Percentiles rank a stretch among this genome's conserved stretches.
Evolutionary conservation across 1,140 invertebrate genomes (phyloP).

Genomic region (Brachystomella parvula): DNA sequence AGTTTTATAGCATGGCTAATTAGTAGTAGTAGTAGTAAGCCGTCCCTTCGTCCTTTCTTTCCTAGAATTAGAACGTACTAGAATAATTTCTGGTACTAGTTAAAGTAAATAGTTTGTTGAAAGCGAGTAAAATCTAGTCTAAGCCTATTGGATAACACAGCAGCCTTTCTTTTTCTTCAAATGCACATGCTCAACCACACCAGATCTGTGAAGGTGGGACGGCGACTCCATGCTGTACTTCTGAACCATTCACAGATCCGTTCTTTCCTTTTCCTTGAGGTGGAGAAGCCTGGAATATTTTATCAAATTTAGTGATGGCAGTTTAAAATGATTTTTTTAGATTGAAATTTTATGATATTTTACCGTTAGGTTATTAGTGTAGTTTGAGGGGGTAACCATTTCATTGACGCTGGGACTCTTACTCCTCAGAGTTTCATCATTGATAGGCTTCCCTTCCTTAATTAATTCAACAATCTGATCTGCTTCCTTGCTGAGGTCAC

Average conservation of each 20-base stretch:
- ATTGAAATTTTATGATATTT: conserved; percentile 5
- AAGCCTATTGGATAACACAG: conserved; percentile 70
- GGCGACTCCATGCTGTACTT: conserved; percentile 63
- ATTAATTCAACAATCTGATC: conserved; percentile 92
- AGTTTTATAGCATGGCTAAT: too few relatives aligned
- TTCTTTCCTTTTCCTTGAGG: conserved; percentile 39
- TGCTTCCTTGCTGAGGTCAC: conserved; percentile 85
- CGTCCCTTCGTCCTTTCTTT: too few relatives aligned
- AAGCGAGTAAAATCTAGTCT: too few relatives aligned
- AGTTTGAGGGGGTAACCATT: conserved; percentile 17
- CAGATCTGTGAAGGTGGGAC: conserved; percentile 58
- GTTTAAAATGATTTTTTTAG: conserved; percentile 1
- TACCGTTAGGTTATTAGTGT: conserved; percentile 28
- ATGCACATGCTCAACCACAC: conserved; percentile 71
- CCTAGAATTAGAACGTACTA: too few relatives aligned
- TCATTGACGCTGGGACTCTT: conserved; percentile 39
- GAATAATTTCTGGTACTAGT: too few relatives aligned
- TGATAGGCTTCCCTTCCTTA: conserved; percentile 78
- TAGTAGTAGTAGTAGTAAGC: too few relatives aligned
- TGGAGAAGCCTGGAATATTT: conserved; percentile 34
- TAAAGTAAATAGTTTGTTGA: too few relatives aligned
- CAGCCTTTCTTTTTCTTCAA: conserved; percentile 85
- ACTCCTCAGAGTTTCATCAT: conserved; percentile 37
- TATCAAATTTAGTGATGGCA: background rate
- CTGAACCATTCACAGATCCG: conserved; percentile 47